Conservation (phyloP, 2,797 vertebrate species). For the Sus cebifrons region DNA sequence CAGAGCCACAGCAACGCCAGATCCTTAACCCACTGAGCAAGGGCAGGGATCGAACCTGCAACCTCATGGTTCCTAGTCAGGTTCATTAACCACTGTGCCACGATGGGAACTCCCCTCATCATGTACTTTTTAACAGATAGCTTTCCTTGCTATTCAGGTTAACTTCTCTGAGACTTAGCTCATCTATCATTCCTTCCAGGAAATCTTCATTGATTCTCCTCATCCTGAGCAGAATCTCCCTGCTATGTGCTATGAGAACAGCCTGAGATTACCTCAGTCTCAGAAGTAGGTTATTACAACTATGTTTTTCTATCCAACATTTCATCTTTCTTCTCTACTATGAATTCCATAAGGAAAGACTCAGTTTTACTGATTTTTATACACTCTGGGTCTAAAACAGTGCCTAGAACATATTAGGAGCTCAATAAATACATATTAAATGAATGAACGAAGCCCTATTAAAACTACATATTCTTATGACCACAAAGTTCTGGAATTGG, state of each 20-base stretch:
- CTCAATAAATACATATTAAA: neutral
- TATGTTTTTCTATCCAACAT: constrained; percentile 41
- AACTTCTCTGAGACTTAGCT: constrained; percentile 18
- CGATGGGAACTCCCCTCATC: neutral
- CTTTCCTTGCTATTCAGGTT: neutral
- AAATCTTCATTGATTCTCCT: neutral
- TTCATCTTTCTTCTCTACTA: neutral
- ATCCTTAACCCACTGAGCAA: too few relatives aligned
- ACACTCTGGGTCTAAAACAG: neutral
- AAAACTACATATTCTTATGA: neutral
- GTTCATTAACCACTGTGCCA: too few relatives aligned
- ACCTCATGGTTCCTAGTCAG: too few relatives aligned
- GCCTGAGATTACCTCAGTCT: constrained; percentile 6
- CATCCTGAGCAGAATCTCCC: neutral
- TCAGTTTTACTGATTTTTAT: neutral
- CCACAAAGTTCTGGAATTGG: neutral
- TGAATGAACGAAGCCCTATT: neutral
- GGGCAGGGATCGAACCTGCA: too few relatives aligned
- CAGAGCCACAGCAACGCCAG: too few relatives aligned
- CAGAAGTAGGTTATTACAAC: neutral
- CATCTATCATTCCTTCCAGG: neutral
- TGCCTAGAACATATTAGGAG: neutral
- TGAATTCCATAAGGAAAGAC: constrained; percentile 23
- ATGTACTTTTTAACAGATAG: neutral
- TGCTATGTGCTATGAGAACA: neutral